Conservation (phyloP, 2,113 vertebrate genomes). For the Oryctolagus cuniculus region mOryCun1.1 NC_091441.1:59402501-59403000, state of each 20-base stretch:
- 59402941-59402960: constrained; percentile 1
- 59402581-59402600: neutral
- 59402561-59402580: neutral
- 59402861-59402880: constrained; percentile 65
- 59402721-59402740: constrained; percentile 71
- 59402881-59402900: constrained; percentile 60
- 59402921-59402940: constrained; percentile 64
- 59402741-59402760: constrained; percentile 68
- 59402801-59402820: constrained; percentile 80
- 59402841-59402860: constrained; percentile 63
- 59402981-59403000: too few species aligned
- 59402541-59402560: neutral
- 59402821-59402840: constrained; percentile 71
- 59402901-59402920: constrained; percentile 45
- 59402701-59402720: constrained; percentile 69
- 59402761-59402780: constrained; percentile 71
- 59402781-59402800: constrained; percentile 71
- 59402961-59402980: too few species aligned
- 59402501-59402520: neutral
- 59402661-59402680: constrained; percentile 52
- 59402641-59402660: constrained; percentile 31
- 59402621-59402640: neutral
- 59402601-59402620: neutral
- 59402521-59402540: constrained; percentile 16
- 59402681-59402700: constrained; percentile 51